Base-by-base conservation (phyloP, 2,797 vertebrate genomes). In the Rachycentron canadum region DNA sequence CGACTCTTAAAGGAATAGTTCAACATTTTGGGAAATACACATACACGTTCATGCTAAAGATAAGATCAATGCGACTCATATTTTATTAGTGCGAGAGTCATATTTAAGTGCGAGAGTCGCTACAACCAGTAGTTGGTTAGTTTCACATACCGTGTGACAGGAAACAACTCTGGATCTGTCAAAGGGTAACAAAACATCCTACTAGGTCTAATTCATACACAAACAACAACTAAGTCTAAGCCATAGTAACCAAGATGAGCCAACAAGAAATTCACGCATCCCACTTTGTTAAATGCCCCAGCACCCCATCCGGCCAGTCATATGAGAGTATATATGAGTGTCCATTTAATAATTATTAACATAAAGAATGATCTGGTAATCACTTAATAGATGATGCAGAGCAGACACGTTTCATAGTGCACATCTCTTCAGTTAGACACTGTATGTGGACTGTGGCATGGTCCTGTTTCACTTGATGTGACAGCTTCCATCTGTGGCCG, bases 401-500 rank as follows among this genome's bases (percentile, higher is more conserved):
- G 32, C 1, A 30, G 25, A 43, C 7, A 16, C 11, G 0, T 38
- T 67, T 58, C 21, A 19, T 25, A 21, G 13, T 34, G 52, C 40
- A 4, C 12, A 25, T 47, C 45, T 68, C 23, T 23, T 53, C 23
- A 58, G 26, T 63, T 65, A 43, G 61, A 53, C 21, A 9, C 11
- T 9, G 28, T 25, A 41, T 57, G 73, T 47, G 21, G 73, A 50
- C 12, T 11, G 16, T 16, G 12, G 16, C 41, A 49, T 10, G 14
- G 41, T 25, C n/a, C 26, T 40, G 23, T 69, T 69, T 50, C n/a
- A 43, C 52, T 73, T 45, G 32, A 75, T 61, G 59, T 68, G 74
- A 77, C 75, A 81, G 65, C 74, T 50, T 62, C 63, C 81, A 73
- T 82, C 69, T 66, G 63, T 52, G 60, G 55, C 62, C 64, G 26